Conservation (phyloP, 2,888 invertebrate genomes). For the Cerastis rubricosa region DNA sequence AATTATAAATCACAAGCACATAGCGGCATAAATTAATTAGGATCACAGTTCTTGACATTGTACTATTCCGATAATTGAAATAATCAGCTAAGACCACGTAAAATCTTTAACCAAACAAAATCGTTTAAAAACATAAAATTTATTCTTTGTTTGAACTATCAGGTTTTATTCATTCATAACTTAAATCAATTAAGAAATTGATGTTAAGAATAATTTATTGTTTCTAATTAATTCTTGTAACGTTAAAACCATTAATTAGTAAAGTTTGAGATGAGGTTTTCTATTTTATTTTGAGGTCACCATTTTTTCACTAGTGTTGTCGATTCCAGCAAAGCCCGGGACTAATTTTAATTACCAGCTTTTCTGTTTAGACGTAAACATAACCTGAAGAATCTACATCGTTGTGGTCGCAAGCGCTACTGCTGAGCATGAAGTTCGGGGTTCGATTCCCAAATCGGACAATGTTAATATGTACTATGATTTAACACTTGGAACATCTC, state of each 20-base stretch:
- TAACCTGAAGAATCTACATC: not conserved
- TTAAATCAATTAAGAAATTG: slow-evolving; percentile 18
- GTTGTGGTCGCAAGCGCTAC: not conserved
- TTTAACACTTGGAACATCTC: not conserved
- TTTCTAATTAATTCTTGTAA: slow-evolving; percentile 9
- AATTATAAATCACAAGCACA: too few species aligned
- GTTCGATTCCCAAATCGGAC: not conserved
- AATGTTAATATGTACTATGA: not conserved
- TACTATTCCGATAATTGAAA: not conserved
- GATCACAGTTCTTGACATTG: too few species aligned
- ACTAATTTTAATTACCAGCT: slow-evolving; percentile 2
- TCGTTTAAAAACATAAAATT: not conserved
- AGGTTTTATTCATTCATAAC: not conserved
- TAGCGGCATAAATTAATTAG: too few species aligned
- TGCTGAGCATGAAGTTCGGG: not conserved
- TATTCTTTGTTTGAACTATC: not conserved
- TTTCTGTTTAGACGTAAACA: not conserved
- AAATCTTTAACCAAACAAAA: not conserved
- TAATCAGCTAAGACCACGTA: not conserved
- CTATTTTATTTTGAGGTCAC: not conserved
- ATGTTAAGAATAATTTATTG: not conserved
- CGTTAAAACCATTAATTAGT: not conserved
- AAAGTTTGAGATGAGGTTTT: not conserved
- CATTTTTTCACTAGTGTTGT: slow-evolving; percentile 7
- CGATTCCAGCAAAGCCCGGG: slow-evolving; percentile 5